Conservation (phyloP, 2,888 invertebrate genomes). For the Platycnemis pennipes region DNA sequence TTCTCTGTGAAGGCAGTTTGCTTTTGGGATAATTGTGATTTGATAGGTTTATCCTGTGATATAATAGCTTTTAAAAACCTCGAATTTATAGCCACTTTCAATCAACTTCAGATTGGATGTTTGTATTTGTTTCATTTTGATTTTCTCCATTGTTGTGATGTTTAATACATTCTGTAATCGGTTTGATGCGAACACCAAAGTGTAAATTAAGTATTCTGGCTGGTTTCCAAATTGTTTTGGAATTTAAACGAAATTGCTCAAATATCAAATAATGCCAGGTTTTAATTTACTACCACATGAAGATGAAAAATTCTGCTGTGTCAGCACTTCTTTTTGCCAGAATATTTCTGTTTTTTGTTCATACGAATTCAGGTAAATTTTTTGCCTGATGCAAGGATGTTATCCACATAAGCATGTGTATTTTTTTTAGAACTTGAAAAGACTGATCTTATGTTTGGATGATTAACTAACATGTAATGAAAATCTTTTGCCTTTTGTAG, state of each 20-base stretch:
- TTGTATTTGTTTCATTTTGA: conserved; percentile 48
- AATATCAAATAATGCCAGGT: conserved; percentile 9
- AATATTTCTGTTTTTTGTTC: neutral
- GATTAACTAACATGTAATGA: conserved; percentile 19
- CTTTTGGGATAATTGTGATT: conserved; percentile 68
- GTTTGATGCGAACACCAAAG: neutral
- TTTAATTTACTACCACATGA: neutral
- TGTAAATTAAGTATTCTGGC: conserved; percentile 31
- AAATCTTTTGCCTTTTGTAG: conserved; percentile 32
- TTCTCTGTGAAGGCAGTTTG: conserved; percentile 62
- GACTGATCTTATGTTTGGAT: conserved; percentile 38
- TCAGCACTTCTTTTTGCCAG: neutral
- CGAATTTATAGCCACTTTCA: conserved; percentile 51
- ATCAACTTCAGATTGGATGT: conserved; percentile 40
- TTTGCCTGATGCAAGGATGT: neutral
- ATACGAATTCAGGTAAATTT: neutral
- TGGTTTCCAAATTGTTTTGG: conserved; percentile 38
- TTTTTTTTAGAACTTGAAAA: conserved; percentile 14
- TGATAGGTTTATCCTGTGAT: conserved; percentile 66
- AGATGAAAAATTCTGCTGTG: neutral
- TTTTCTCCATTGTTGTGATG: conserved; percentile 32
- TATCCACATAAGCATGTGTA: neutral
- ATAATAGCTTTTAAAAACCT: conserved; percentile 60
- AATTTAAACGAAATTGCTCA: conserved; percentile 54
- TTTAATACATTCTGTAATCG: conserved; percentile 30